Conservation (phyloP, 1,140 invertebrate genomes). For the Temnothorax longispinosus region DNA sequence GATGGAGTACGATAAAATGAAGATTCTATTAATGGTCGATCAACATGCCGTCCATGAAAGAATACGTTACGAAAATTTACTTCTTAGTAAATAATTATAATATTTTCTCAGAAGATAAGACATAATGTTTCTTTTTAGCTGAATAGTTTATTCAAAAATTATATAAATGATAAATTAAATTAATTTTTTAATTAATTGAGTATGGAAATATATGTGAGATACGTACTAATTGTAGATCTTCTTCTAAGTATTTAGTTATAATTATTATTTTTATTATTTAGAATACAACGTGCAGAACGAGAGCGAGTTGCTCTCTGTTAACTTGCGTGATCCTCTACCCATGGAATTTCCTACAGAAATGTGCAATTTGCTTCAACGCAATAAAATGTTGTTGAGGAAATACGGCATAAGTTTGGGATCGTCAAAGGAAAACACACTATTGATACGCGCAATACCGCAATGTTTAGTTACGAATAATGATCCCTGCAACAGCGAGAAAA, state of each 20-base stretch:
- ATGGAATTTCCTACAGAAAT: conserved; percentile 73
- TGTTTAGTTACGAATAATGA: conserved; percentile 79
- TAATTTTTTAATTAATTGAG: neutral
- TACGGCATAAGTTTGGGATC: conserved; percentile 78
- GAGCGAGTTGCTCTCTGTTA: conserved; percentile 72
- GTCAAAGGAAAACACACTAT: conserved; percentile 66
- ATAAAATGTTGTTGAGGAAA: conserved; percentile 71
- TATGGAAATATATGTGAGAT: neutral
- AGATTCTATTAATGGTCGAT: conserved; percentile 82
- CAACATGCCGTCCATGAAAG: conserved; percentile 85
- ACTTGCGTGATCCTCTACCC: conserved; percentile 74
- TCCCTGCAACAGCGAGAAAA: conserved; percentile 66
- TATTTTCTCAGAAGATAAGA: conserved; percentile 17
- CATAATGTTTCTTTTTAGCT: neutral
- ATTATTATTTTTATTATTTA: conserved; percentile 65
- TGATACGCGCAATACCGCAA: conserved; percentile 77
- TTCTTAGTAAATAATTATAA: conserved; percentile 74
- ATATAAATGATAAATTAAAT: neutral
- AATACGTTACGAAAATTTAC: conserved; percentile 83
- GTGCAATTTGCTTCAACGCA: conserved; percentile 68
- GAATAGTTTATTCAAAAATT: neutral
- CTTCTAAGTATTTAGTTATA: neutral
- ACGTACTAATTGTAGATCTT: neutral
- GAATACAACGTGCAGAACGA: conserved; percentile 77
- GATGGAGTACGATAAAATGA: conserved; percentile 71